Conservation (phyloP, 1,140 invertebrate genomes). For the Proctacanthus coquilletti region DNA sequence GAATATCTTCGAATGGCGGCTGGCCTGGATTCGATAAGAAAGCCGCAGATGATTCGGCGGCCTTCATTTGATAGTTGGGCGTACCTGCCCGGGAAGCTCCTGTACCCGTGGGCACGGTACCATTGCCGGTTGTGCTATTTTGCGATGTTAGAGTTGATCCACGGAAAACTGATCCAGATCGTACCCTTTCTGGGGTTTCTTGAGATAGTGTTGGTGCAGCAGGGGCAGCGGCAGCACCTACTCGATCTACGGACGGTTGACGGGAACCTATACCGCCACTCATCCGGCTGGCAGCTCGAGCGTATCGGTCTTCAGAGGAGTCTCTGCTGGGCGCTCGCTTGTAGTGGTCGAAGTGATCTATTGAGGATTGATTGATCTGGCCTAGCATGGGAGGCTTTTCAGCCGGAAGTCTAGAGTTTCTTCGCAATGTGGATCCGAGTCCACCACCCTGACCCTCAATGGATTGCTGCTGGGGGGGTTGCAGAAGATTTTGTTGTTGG, state of each 20-base stretch:
- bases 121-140: constrained; percentile 31
- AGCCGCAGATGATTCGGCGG: constrained; percentile 6
- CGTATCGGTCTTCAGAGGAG: constrained; percentile 70
- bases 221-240: constrained; percentile 18
- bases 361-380: constrained; percentile 38
- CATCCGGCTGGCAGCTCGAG: constrained; percentile 39
- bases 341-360: constrained; percentile 80
- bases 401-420: constrained; percentile 32
- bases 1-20: constrained; percentile 63
- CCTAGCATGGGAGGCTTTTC: constrained; percentile 35
- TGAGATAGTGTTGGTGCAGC: constrained; percentile 23
- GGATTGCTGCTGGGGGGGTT: too few species aligned
- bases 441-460: constrained; percentile 7
- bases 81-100: constrained; percentile 33
- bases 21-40: constrained; percentile 26
- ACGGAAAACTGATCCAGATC: constrained; percentile 36
- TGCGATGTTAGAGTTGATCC: constrained; percentile 34
- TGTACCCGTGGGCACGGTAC: constrained; percentile 33
- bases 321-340: constrained; percentile 76
- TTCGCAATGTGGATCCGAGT: constrained; percentile 12
- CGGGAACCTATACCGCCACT: constrained; percentile 41
- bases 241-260: constrained; percentile 58
- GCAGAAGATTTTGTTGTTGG: constrained; percentile 8
- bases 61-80: constrained; percentile 18
- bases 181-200: constrained; percentile 35